Evolutionary conservation across 2,113 vertebrate genomes (phyloP).

Genomic region (Picathartes gymnocephalus): DNA sequence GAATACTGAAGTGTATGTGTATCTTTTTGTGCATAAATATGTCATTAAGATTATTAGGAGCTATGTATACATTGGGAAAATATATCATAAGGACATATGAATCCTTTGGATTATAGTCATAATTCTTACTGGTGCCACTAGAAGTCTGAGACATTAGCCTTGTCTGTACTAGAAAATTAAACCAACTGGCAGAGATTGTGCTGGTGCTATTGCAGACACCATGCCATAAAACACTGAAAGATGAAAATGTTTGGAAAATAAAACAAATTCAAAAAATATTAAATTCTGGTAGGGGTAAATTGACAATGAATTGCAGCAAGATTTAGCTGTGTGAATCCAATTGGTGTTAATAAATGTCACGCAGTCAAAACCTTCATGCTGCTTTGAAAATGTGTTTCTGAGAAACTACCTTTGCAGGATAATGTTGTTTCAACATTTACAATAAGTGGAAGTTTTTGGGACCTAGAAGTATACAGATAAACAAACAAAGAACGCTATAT

Average conservation of each 20-base stretch:
- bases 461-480: background rate
- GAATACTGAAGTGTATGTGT: background rate
- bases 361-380: background rate
- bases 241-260: background rate
- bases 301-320: background rate
- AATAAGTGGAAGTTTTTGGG: background rate
- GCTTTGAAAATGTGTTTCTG: constrained; percentile 3
- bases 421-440: background rate
- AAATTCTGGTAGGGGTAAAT: background rate
- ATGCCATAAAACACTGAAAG: background rate
- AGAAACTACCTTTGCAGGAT: background rate
- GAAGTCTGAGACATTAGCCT: background rate
- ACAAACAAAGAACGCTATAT: background rate
- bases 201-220: background rate
- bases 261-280: background rate
- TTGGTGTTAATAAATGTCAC: constrained; percentile 21
- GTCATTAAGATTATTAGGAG: background rate
- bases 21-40: background rate
- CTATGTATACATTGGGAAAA: background rate
- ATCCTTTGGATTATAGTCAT: background rate
- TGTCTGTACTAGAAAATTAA: background rate
- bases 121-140: background rate
- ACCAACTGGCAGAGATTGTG: background rate
- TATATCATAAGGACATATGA: background rate
- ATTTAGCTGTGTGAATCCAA: constrained; percentile 38